Base-by-base conservation (phyloP, 2,888 invertebrate genomes). In the Crossocerus cetratus region DNA sequence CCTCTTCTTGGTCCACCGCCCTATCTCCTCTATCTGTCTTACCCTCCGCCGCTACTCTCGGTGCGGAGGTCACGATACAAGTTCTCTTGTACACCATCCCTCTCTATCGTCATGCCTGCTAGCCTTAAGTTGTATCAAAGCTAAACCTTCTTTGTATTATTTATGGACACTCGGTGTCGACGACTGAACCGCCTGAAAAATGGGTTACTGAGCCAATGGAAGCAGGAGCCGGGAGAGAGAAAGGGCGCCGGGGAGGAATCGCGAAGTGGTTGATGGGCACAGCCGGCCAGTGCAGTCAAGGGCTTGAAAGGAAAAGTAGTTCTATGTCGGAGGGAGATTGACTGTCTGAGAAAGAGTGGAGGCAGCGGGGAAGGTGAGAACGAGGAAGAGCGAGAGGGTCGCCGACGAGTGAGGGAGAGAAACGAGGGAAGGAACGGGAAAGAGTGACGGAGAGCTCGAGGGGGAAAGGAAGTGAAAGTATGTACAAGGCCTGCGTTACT, bases 381-480 rank as follows among this genome's bases (percentile, higher is more conserved):
- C 60, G 76, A 73, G 72, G 77, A 74, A 74, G 77, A 77, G 78
- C 80, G 32, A 32, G 67, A 67, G 73, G 49, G 16, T 49, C n/a
- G 49, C 32, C 32, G 32, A 68, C 64, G 72, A 69, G 62, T 18
- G 55, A 53, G 53, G 64, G 64, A 57, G 60, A 77, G 77, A 77
- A 56, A 72, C 64, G 60, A 75, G 73, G 72, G 77, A 76, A 74
- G 77, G 76, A 78, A 80, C 23, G 67, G 66, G 73, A 73, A 58
- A 58, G 71, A 69, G 56, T 58, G 66, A 71, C 72, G 70, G 87
- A 85, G 65, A 58, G 84, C 85, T 84, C 80, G 85, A 85, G 83
- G 87, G 86, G 87, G 87, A 85, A 87, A 88, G 88, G 89, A 89
- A 89, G 89, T 89, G 89, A 89, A 89, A 89, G 32, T 32, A n/a